These are phyloP conservation scores for Pyrrhia umbra DNA, from an alignment of 2,888 invertebrate genomes.

Conservation along the genomic window DNA sequence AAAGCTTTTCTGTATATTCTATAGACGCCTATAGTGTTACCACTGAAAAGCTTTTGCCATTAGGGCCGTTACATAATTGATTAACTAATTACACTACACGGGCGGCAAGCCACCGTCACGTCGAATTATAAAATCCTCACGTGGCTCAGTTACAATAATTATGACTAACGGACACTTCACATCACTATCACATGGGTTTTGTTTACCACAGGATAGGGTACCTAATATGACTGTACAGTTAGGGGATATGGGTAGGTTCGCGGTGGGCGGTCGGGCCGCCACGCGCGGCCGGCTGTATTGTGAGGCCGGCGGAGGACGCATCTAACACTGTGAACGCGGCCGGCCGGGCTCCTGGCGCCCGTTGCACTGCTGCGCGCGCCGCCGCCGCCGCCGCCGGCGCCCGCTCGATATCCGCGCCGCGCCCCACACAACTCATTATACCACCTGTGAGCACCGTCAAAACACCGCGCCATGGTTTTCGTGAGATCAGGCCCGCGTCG, in stretches of 20 bases:
- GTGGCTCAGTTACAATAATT: conserved; percentile 58
- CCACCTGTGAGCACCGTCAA: conserved; percentile 89
- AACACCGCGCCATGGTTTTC: conserved; percentile 83
- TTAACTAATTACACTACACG: conserved; percentile 76
- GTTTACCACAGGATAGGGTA: conserved; percentile 70
- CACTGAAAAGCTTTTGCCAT: conserved; percentile 59
- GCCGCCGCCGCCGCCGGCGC: conserved; percentile 74
- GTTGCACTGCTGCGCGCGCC: conserved; percentile 82
- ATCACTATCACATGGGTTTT: conserved; percentile 70
- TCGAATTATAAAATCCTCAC: conserved; percentile 62
- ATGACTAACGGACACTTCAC: conserved; percentile 59
- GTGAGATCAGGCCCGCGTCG: conserved; percentile 60
- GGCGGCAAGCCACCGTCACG: conserved; percentile 59
- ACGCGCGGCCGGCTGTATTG: conserved; percentile 73
- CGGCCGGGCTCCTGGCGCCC: conserved; percentile 75
- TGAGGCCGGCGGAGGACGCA: conserved; percentile 70
- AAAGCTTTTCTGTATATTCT: conserved; percentile 52
- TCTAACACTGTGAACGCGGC: conserved; percentile 75
- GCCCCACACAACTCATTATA: conserved; percentile 82
- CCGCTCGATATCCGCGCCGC: conserved; percentile 81
- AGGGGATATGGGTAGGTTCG: conserved; percentile 67
- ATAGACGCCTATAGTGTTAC: conserved; percentile 47
- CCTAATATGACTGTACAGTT: conserved; percentile 55
- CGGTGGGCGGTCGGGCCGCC: conserved; percentile 74
- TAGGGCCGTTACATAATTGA: conserved; percentile 75